Percentiles rank a stretch among this genome's conserved stretches.
These are phyloP conservation scores for Brachymystax lenok DNA, from an alignment of 2,797 vertebrate species.

Conservation along the genomic window DNA sequence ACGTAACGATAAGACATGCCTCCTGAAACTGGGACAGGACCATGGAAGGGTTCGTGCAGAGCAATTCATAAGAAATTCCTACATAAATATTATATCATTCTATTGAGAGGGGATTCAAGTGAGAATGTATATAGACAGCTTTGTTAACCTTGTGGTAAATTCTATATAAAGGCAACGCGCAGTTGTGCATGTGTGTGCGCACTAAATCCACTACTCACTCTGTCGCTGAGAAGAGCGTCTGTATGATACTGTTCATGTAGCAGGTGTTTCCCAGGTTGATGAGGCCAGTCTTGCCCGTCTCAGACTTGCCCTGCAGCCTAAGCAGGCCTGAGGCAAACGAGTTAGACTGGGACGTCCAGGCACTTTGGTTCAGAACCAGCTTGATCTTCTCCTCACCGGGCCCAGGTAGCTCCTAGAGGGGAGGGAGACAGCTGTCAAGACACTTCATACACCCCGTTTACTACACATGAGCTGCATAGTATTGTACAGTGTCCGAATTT, in stretches of 20 bases:
- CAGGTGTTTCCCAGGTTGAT: slow-evolving; percentile 98
- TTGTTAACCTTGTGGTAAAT: background rate
- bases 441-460: background rate
- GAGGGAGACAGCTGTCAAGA: background rate
- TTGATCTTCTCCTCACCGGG: slow-evolving; percentile 95
- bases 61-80: background rate
- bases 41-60: background rate
- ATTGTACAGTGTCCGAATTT: no score
- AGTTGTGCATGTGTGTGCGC: no score
- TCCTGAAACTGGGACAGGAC: slow-evolving; percentile 85
- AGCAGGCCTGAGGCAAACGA: slow-evolving; percentile 88
- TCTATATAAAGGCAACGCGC: background rate
- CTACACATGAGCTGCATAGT: no score
- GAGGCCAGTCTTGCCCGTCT: slow-evolving; percentile 96
- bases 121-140: background rate
- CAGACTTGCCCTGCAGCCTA: slow-evolving; percentile 91
- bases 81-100: background rate
- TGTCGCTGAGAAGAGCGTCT: slow-evolving; percentile 97
- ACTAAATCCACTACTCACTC: slow-evolving; percentile 81
- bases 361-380: slow-evolving; percentile 94
- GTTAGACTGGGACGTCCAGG: slow-evolving; percentile 97
- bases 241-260: slow-evolving; percentile 98
- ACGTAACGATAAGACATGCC: slow-evolving; percentile 90
- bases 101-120: background rate
- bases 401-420: slow-evolving; percentile 88